Base-by-base conservation (phyloP, 2,888 invertebrate species). In the Rhodophaea formosa region DNA sequence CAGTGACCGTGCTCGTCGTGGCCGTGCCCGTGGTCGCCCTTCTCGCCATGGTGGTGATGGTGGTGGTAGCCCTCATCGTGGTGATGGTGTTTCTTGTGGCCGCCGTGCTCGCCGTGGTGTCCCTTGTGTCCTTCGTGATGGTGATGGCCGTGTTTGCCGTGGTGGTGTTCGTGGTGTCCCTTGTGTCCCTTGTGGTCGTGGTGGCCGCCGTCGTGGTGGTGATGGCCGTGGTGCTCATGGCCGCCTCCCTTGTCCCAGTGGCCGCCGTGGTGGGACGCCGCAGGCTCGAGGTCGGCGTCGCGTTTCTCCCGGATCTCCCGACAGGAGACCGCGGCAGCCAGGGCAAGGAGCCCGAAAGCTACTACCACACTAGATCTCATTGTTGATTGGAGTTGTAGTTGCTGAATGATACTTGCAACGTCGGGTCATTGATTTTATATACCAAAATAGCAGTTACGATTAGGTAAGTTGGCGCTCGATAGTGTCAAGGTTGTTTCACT, bases 151-250 rank as follows among this genome's bases (percentile, higher is more conserved):
- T 95, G 93, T 56, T 94, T 87, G 8, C 94, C 93, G 70, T 95
- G 94, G 65, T 93, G 93, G 65, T 94, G 88, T 45, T 93, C 92
- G 66, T 95, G 94, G 62, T 93, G 91, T 2, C 93, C 92, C 70
- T 95, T 94, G 85, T 95, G 94, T 6, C 94, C 94, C 67, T 95
- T 94, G 68, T 95, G 93, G 47, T 91, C 93, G 66, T 94, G 93
- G 56, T 92, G 93, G 0, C 94, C 95, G 64, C 94, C 92, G 16
- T 93, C 92, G 57, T 92, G 91, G 73, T 93, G 93, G 65, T 94
- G 93, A 63, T 93, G 93, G 0, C 88, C 91, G 69, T 94, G 93
- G 67, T 93, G 91, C 91, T 94, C 93, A 63, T 93, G 92, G 10
- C 94, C 94, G 32, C 93, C 93, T 12, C 94, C 94, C 65, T 84